These are phyloP conservation scores for Sphaerodactylus townsendi DNA, from an alignment of 2,113 vertebrate genomes.

Conservation along the genomic window DNA sequence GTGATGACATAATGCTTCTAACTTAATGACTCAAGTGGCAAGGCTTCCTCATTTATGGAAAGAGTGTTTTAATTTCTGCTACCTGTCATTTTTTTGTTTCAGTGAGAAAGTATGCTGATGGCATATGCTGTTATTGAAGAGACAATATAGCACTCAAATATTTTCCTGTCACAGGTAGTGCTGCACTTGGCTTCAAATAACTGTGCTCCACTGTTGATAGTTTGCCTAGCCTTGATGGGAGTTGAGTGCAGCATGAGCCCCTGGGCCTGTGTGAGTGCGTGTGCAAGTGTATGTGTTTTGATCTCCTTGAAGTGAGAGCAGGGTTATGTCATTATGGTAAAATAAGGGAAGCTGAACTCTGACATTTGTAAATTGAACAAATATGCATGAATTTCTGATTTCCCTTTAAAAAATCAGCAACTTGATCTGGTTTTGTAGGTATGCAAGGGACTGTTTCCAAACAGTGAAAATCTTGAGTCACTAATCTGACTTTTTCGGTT, in stretches of 20 bases:
- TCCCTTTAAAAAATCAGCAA: no score
- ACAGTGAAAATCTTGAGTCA: no score
- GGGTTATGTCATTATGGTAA: neutral
- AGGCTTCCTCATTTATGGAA: neutral
- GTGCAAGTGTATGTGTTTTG: neutral
- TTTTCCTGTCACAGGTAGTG: no score
- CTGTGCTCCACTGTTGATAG: neutral
- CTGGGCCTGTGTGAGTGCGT: neutral
- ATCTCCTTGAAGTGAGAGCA: neutral
- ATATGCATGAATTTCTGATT: neutral
- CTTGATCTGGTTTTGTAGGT: neutral
- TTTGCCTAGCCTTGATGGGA: neutral
- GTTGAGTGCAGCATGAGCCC: neutral
- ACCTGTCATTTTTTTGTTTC: neutral
- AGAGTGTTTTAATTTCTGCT: neutral
- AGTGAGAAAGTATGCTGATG: neutral
- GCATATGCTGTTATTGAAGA: neutral
- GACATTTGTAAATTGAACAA: neutral
- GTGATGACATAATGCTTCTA: neutral
- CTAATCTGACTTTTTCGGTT: no score
- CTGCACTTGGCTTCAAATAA: neutral
- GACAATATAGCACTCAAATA: no score
- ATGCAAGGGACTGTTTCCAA: no score
- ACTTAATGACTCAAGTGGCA: no score
- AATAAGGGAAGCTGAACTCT: neutral